A percentile compares a stretch with the other conserved stretches of the same genome.
These are phyloP conservation scores for Carpatolechia fugitivella DNA, from an alignment of 2,888 invertebrate genomes.

Conservation along the genomic window DNA sequence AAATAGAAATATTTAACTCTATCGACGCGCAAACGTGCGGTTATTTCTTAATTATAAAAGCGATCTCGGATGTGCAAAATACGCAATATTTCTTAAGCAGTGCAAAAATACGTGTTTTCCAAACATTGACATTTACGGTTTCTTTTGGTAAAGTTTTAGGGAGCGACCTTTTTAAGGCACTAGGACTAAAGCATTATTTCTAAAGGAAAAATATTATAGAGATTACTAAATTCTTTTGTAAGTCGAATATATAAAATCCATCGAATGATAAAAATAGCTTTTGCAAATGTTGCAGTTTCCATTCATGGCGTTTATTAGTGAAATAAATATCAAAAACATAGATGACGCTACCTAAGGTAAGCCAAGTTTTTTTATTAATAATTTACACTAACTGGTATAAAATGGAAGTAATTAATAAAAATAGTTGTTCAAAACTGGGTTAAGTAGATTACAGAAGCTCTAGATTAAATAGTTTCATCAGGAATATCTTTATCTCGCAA, in stretches of 20 bases:
- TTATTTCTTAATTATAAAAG: slow-evolving; percentile 43
- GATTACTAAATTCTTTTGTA: no score
- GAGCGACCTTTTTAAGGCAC: slow-evolving; percentile 2
- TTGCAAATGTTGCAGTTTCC: no score
- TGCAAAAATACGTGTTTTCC: slow-evolving; percentile 21
- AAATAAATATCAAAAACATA: no score
- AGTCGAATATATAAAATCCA: no score
- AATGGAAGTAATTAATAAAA: no score
- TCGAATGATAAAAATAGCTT: no score
- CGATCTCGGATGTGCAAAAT: slow-evolving; percentile 38
- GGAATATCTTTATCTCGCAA: background rate
- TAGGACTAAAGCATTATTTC: background rate
- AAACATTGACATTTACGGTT: slow-evolving; percentile 7
- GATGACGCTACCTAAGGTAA: background rate
- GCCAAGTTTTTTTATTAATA: background rate
- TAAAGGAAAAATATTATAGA: no score
- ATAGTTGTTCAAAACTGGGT: no score
- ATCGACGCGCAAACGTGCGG: slow-evolving; percentile 11
- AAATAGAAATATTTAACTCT: slow-evolving; percentile 15
- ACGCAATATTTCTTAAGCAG: slow-evolving; percentile 23
- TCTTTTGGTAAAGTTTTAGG: background rate
- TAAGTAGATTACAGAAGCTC: background rate
- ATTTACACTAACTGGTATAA: no score
- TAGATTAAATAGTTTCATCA: background rate
- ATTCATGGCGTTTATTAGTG: no score